phyloP scores from a whole-genome alignment of 1,140 invertebrate genomes.

The Chymomyza costata region DNA sequence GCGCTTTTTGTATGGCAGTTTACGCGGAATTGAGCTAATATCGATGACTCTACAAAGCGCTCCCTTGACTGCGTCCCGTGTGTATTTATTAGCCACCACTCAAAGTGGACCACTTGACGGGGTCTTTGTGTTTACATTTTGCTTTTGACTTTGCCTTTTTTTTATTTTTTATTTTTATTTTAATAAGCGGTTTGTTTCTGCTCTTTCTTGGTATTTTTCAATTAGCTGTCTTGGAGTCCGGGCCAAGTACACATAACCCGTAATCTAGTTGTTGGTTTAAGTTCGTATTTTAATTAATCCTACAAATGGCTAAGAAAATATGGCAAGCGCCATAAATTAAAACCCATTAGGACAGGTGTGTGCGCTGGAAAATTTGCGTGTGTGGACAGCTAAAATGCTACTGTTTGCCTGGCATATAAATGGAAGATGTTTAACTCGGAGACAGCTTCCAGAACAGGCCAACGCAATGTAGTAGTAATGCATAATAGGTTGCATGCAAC shows the following conservation, averaged over 20 bases:
- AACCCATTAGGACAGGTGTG: constrained; percentile 52
- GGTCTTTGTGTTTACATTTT: constrained; percentile 23
- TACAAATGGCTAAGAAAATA: constrained; percentile 63
- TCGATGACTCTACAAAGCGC: constrained; percentile 51
- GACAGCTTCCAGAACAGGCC: constrained; percentile 37
- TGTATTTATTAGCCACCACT: constrained; percentile 65
- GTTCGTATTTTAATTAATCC: constrained; percentile 66
- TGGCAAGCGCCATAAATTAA: constrained; percentile 73
- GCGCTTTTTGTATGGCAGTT: constrained; percentile 44
- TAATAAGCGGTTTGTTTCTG: constrained; percentile 59
- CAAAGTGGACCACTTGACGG: constrained; percentile 56
- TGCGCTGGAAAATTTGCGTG: constrained; percentile 62
- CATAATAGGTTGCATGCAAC: constrained; percentile 35
- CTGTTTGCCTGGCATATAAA: constrained; percentile 61
- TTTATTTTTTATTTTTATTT: constrained; percentile 1
- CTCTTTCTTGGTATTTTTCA: constrained; percentile 53
- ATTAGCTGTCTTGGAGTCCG: constrained; percentile 42
- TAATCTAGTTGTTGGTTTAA: constrained; percentile 8
- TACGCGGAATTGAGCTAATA: constrained; percentile 69
- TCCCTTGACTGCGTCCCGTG: constrained; percentile 48
- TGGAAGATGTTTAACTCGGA: constrained; percentile 71
- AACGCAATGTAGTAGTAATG: constrained; percentile 10
- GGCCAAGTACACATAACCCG: constrained; percentile 15
- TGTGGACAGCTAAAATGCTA: constrained; percentile 69
- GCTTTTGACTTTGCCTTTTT: constrained; percentile 47